Evolutionary conservation across 2,888 invertebrate genomes (phyloP).

Genomic region (Agapostemon virescens): DNA sequence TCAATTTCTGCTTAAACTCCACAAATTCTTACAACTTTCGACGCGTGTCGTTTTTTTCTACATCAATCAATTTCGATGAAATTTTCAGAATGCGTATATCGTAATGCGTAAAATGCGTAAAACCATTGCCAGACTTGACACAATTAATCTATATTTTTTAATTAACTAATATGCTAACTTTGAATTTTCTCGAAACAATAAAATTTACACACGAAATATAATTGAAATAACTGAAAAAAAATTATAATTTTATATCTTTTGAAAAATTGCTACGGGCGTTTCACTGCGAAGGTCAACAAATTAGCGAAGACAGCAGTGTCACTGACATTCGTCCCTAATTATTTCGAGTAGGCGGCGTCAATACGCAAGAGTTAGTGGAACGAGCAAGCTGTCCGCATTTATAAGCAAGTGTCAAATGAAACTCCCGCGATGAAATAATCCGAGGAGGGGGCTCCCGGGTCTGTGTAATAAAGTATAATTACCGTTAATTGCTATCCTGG

Average conservation of each 20-base stretch:
- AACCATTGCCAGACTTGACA: no score
- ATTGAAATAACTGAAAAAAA: background rate
- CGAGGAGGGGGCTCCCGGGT: background rate
- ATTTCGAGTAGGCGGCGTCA: background rate
- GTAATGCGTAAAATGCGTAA: no score
- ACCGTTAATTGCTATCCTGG: slow-evolving; percentile 54
- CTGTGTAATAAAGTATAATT: slow-evolving; percentile 55
- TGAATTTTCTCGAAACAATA: no score
- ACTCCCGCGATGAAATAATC: slow-evolving; percentile 9
- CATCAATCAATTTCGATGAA: no score
- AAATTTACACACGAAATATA: no score
- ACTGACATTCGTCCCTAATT: background rate
- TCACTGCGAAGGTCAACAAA: background rate
- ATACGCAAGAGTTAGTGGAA: background rate
- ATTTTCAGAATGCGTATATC: no score
- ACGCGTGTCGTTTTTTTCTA: no score
- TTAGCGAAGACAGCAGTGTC: background rate
- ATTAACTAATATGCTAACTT: no score
- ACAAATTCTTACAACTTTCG: no score
- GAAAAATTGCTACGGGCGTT: background rate
- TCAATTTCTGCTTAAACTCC: no score
- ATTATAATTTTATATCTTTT: background rate
- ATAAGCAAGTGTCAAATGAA: slow-evolving; percentile 16
- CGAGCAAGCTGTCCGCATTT: background rate
- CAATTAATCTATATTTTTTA: no score